Conservation (phyloP, 2,113 vertebrate species). For the Oreotragus oreotragus region DNA sequence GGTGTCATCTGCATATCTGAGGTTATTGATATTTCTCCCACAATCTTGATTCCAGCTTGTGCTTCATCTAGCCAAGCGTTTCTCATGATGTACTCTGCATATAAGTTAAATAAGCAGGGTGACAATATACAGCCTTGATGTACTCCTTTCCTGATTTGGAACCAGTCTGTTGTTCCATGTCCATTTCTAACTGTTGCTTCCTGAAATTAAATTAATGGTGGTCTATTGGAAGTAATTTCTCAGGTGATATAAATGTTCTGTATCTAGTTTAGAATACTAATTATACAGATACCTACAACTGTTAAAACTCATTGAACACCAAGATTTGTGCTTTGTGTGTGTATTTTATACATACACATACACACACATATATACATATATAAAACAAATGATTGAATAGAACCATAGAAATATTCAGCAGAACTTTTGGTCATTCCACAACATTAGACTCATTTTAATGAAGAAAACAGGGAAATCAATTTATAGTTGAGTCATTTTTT, state of each 20-base stretch:
- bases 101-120: too few relatives aligned
- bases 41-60: too few relatives aligned
- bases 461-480: neutral
- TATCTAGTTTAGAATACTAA: neutral
- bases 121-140: too few relatives aligned
- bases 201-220: neutral
- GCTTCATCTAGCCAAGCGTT: too few relatives aligned
- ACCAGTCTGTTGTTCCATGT: neutral
- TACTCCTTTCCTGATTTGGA: too few relatives aligned
- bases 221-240: neutral
- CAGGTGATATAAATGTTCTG: slow-evolving; percentile 1
- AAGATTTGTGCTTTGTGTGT: neutral
- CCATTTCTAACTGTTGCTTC: neutral
- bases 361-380: neutral
- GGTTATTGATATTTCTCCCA: too few relatives aligned
- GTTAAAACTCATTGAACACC: neutral
- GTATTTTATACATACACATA: too few relatives aligned
- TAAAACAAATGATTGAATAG: neutral
- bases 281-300: neutral
- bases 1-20: too few relatives aligned
- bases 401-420: neutral
- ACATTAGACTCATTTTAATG: neutral
- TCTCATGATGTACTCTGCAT: too few relatives aligned
- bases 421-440: slow-evolving; percentile 1
- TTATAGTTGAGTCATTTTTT: neutral